phyloP scores from a whole-genome alignment of 1,140 invertebrate genomes.

The Cardiocondyla obscurior region DNA sequence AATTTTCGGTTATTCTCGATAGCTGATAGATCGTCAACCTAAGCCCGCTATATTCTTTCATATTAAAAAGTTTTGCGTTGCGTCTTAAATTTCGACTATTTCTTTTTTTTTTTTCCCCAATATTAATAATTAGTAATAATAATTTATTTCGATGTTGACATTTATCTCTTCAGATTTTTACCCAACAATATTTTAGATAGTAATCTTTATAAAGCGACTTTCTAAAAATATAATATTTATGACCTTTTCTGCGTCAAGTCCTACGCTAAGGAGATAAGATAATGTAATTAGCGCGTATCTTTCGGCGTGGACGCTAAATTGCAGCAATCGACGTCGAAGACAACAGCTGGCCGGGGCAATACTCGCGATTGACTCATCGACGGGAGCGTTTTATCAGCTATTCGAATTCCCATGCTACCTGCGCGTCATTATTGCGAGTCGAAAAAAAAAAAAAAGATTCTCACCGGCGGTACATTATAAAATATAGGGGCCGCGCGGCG shows the following conservation, averaged over 20 bases:
- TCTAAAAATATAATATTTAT: conserved; percentile 1
- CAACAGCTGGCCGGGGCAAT: not conserved
- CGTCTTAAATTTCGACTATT: not conserved
- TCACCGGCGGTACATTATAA: conserved; percentile 63
- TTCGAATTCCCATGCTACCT: conserved; percentile 64
- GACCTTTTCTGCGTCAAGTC: not conserved
- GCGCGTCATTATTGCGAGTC: conserved; percentile 42
- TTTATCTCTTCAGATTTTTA: not conserved
- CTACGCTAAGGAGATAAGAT: conserved; percentile 22
- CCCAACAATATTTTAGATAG: not conserved
- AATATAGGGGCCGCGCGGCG: conserved; percentile 59
- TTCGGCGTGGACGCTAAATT: not conserved
- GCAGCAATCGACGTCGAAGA: not conserved
- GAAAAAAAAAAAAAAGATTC: conserved; percentile 58
- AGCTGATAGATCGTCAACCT: not conserved
- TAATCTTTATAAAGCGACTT: not conserved
- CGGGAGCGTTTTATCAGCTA: conserved; percentile 55
- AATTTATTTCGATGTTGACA: not conserved
- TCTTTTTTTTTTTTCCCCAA: not conserved
- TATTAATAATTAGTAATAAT: not conserved
- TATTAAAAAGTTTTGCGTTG: not conserved
- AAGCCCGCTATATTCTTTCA: not conserved
- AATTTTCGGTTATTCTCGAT: not conserved
- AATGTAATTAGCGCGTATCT: conserved; percentile 39
- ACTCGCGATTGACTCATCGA: conserved; percentile 42